These are phyloP conservation scores for Lynx canadensis DNA, from an alignment of 2,113 vertebrate species.

Conservation along the genomic window DNA sequence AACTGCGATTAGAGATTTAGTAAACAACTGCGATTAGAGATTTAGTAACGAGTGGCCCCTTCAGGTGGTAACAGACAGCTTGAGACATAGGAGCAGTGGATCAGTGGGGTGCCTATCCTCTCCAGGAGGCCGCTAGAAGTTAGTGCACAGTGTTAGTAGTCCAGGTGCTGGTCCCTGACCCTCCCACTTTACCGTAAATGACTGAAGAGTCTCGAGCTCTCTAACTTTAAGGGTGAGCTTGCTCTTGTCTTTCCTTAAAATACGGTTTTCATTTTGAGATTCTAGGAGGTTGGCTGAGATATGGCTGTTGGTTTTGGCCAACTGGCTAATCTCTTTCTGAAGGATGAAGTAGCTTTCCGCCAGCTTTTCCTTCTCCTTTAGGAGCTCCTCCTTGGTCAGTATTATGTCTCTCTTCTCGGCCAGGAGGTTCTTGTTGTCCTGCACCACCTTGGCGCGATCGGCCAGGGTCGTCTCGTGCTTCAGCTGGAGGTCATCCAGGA, in stretches of 20 bases:
- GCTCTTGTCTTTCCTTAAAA: constrained; percentile 88
- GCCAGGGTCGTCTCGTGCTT: constrained; percentile 77
- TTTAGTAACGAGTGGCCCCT: neutral
- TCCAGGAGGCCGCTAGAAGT: constrained; percentile 70
- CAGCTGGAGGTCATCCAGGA: constrained; percentile 82
- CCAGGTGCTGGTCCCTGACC: constrained; percentile 86
- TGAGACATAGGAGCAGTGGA: neutral
- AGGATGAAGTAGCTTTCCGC: constrained; percentile 76
- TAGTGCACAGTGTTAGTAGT: constrained; percentile 85
- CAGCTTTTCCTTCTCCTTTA: constrained; percentile 83
- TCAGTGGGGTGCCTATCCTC: constrained; percentile 50
- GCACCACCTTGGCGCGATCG: constrained; percentile 78
- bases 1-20: constrained; percentile 31
- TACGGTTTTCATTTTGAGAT: constrained; percentile 85
- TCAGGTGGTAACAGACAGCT: constrained; percentile 8
- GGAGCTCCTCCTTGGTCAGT: constrained; percentile 68
- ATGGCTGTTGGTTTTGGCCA: constrained; percentile 83
- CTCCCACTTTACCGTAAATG: constrained; percentile 91
- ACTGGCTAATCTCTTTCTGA: constrained; percentile 77
- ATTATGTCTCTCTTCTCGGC: constrained; percentile 77
- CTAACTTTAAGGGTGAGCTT: constrained; percentile 88
- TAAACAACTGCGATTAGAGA: constrained; percentile 45
- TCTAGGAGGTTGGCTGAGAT: constrained; percentile 85
- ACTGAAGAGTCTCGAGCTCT: constrained; percentile 90
- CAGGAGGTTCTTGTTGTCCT: constrained; percentile 83